These are phyloP conservation scores for Euproctis similis DNA, from an alignment of 2,888 invertebrate species.

Conservation along the genomic window DNA sequence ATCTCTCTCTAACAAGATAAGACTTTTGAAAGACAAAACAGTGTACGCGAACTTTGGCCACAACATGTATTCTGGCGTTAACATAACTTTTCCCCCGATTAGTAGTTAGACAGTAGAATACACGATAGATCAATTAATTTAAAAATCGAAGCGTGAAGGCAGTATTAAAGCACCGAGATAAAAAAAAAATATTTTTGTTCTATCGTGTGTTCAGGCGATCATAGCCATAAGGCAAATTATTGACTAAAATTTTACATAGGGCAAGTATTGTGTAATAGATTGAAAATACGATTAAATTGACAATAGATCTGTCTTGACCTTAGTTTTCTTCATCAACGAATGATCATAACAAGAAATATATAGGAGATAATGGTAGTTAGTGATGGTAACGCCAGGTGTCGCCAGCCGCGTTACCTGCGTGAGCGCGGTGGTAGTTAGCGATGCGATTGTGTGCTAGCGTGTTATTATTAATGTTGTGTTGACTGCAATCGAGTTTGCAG, in stretches of 20 bases:
- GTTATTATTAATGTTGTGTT: constrained; percentile 56
- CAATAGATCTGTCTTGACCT: neutral
- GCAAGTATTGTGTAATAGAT: too few relatives aligned
- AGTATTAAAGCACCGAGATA: constrained; percentile 23
- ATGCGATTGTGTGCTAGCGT: constrained; percentile 71
- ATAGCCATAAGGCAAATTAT: too few relatives aligned
- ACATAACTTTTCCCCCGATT: constrained; percentile 30
- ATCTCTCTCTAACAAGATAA: neutral
- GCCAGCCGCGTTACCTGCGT: constrained; percentile 68
- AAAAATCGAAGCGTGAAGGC: constrained; percentile 32
- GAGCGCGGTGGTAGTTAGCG: constrained; percentile 73
- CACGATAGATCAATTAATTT: constrained; percentile 25
- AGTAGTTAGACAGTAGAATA: constrained; percentile 3
- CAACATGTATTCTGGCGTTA: constrained; percentile 39
- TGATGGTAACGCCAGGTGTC: constrained; percentile 43
- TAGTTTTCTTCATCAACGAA: neutral
- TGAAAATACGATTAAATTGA: neutral
- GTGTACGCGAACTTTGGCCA: constrained; percentile 60
- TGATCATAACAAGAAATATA: too few relatives aligned
- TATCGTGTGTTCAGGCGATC: constrained; percentile 18
- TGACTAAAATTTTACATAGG: too few relatives aligned
- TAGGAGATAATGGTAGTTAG: too few relatives aligned
- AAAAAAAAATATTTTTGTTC: constrained; percentile 21
- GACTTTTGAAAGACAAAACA: constrained; percentile 47
- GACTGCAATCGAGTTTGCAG: constrained; percentile 72